Evolutionary conservation across 2,113 vertebrate genomes (phyloP), one percentile per base, ranked within the genome.

Genomic region (Antennarius striatus): DNA sequence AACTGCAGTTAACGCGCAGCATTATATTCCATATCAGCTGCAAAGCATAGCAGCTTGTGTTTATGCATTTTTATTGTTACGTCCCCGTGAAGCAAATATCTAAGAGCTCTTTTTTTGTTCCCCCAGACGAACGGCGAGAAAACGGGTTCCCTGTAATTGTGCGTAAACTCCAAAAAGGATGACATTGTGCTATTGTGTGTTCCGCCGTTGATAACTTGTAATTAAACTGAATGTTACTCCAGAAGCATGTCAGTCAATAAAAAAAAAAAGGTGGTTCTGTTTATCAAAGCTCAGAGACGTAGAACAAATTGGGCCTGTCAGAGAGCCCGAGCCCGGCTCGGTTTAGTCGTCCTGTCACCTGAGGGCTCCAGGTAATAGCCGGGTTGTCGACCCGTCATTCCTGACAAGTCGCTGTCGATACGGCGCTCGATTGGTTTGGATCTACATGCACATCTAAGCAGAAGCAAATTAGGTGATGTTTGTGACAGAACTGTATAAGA

Each of bases 11-110:
- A 84, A 84, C 83, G 56, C 82, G 75, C 74, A 74, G 62, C 73
- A 77, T 86, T 55, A n/a, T 55, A 36, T 89, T 88, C 80, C 87
- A 86, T 89, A 89, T 86, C 80, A 83, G 74, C 81, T 59, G 79
- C 56, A 68, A 67, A 85, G 73, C 83, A 79, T 69, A 71, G 79
- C 79, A 78, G 84, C 82, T 65, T 66, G 73, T 79, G 74, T 85
- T 88, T 78, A 85, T 83, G 76, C 70, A 71, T 88, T 89, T 78
- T 83, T 74, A 86, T 87, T 85, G 76, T 79, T 80, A 75, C 46
- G 7, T 66, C 70, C 71, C 79, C 50, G 36, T 17, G 75, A 77
- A 89, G 71, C 70, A 79, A 88, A 79, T 75, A 85, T 81, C 56
- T 50, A 73, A 85, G 70, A 72, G 71, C 61, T 64, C 56, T 78